A percentile compares a stretch with the other conserved stretches of the same genome.
phyloP scores from a whole-genome alignment of 2,888 invertebrate genomes.

The Mythimna albipuncta region DNA sequence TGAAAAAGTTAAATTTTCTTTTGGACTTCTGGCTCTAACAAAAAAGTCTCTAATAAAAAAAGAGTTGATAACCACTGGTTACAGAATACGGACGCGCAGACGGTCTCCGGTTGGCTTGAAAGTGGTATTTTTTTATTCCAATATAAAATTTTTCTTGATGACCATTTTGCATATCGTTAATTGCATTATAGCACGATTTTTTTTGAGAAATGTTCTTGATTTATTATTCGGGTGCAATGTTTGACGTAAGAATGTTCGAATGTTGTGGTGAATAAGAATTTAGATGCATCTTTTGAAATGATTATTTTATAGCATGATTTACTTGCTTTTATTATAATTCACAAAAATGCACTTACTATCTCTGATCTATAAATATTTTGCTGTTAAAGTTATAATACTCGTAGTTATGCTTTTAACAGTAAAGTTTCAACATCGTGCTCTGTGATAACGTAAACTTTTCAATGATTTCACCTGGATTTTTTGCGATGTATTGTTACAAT shows the following conservation, averaged over 20 bases:
- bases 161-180: slow-evolving; percentile 28
- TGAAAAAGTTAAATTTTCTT: not conserved
- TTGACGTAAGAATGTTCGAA: not conserved
- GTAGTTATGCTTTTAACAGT: not conserved
- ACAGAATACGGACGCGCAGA: not conserved
- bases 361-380: slow-evolving; percentile 8
- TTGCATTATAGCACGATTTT: slow-evolving; percentile 31
- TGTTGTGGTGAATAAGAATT: not conserved
- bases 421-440: slow-evolving; percentile 29
- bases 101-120: slow-evolving; percentile 60
- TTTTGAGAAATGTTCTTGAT: not conserved
- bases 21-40: not conserved
- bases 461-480: slow-evolving; percentile 43
- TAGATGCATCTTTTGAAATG: not conserved
- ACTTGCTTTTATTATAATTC: not conserved
- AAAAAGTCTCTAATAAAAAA: not conserved
- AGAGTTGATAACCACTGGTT: not conserved
- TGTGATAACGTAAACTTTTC: slow-evolving; percentile 15
- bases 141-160: slow-evolving; percentile 11
- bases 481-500: slow-evolving; percentile 32
- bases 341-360: too few relatives aligned
- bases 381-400: not conserved
- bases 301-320: not conserved
- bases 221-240: not conserved
- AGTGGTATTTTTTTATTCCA: slow-evolving; percentile 74